Conservation (phyloP, 2,888 invertebrate genomes). For the Rhyacophila evoluta region DNA sequence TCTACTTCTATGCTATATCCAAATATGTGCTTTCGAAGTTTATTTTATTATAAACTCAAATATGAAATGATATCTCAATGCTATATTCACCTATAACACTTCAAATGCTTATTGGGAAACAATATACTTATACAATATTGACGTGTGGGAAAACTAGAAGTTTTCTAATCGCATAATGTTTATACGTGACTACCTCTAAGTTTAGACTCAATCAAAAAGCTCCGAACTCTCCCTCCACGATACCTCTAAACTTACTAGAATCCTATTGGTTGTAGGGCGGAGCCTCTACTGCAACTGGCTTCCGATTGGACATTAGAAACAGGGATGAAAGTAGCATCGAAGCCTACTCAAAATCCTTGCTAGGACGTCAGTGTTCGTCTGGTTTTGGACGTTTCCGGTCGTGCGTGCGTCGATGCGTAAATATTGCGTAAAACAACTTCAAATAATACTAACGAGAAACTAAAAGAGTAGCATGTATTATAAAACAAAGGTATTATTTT, state of each 20-base stretch:
- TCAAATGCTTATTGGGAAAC: too few species aligned
- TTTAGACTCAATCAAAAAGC: constrained; percentile 25
- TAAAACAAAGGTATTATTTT: not conserved
- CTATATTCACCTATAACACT: too few species aligned
- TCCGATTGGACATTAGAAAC: constrained; percentile 37
- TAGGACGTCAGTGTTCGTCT: constrained; percentile 34
- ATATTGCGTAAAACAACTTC: not conserved
- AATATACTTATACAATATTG: too few species aligned
- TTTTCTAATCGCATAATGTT: not conserved
- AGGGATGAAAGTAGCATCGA: constrained; percentile 35
- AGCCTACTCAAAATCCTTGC: constrained; percentile 33
- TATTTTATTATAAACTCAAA: too few species aligned
- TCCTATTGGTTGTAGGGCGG: constrained; percentile 36
- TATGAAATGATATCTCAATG: too few species aligned
- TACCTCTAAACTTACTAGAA: not conserved
- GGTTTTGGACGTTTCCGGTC: constrained; percentile 12
- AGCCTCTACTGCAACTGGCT: not conserved
- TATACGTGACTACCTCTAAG: not conserved
- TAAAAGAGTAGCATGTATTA: not conserved
- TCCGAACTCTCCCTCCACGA: constrained; percentile 30
- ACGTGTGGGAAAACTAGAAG: not conserved
- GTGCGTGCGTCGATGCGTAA: not conserved
- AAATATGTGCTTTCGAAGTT: too few species aligned
- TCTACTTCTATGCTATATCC: too few species aligned
- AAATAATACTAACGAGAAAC: not conserved